Conservation (phyloP, 2,797 vertebrate species). For the Hipposideros larvatus region DNA sequence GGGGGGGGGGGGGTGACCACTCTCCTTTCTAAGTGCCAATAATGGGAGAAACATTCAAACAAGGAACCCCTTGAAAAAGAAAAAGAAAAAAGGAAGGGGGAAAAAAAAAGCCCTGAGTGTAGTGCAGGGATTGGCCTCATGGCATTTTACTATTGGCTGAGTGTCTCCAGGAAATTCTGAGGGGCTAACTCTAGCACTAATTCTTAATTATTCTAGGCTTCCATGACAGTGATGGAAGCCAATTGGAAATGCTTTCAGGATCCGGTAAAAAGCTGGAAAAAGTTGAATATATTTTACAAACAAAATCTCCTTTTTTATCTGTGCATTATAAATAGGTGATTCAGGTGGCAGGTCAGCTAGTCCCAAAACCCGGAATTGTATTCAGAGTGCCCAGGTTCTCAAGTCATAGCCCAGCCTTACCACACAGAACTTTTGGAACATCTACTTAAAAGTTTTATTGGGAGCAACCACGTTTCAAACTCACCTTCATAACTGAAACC, state of each 20-base stretch:
- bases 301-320: neutral
- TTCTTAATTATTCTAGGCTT: constrained; percentile 54
- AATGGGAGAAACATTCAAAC: neutral
- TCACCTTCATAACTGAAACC: constrained; percentile 4
- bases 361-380: neutral
- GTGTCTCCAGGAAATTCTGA: neutral
- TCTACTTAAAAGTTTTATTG: constrained; percentile 4
- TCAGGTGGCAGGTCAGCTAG: neutral
- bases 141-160: neutral
- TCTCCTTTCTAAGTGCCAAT: neutral
- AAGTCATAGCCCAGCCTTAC: neutral
- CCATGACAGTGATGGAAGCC: neutral
- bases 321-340: neutral
- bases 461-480: neutral
- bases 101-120: neutral
- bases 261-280: constrained; percentile 24
- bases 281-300: neutral
- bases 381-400: neutral
- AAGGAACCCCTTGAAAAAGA: neutral
- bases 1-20: neutral
- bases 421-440: neutral
- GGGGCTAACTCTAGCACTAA: neutral
- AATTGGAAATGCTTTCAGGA: neutral
- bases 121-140: neutral
- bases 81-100: neutral